A percentile compares a stretch with the other conserved stretches of the same genome.
Conservation (phyloP, 2,797 vertebrate genomes). For the Scolopax rusticola region DNA sequence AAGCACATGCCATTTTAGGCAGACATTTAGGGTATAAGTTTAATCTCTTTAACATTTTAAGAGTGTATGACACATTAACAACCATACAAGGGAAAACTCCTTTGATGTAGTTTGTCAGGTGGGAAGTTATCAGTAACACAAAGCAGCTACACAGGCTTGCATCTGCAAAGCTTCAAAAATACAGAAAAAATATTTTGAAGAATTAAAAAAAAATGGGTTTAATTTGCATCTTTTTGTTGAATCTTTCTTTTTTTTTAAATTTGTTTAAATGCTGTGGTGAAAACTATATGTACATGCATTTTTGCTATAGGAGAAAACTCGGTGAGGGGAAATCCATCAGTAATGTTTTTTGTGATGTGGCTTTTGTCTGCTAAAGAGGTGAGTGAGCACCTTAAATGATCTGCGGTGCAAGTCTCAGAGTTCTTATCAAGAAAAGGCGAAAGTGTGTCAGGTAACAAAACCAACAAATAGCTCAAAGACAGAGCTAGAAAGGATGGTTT, state of each 20-base stretch:
- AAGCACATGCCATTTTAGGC: not conserved
- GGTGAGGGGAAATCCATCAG: not conserved
- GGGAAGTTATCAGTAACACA: not conserved
- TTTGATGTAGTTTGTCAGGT: not conserved
- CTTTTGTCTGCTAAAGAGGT: not conserved
- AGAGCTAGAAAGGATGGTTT: conserved; percentile 21
- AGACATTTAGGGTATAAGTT: not conserved
- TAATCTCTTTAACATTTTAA: not conserved
- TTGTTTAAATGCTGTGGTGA: not conserved
- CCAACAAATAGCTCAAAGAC: conserved; percentile 45
- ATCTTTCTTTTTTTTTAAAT: not conserved
- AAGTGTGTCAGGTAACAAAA: not conserved
- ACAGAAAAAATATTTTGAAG: not conserved
- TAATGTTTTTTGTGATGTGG: not conserved
- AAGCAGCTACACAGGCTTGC: not conserved
- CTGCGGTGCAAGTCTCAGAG: not conserved
- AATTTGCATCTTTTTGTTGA: not conserved
- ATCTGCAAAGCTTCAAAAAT: not conserved
- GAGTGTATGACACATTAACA: not conserved
- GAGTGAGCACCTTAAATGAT: not conserved
- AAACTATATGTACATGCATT: fast-evolving
- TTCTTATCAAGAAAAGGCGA: not conserved
- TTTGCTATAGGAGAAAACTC: not conserved
- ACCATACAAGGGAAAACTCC: not conserved
- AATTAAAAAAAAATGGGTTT: not conserved